Evolutionary conservation across 2,888 invertebrate genomes (phyloP).

Genomic region (Melipona bicolor): DNA sequence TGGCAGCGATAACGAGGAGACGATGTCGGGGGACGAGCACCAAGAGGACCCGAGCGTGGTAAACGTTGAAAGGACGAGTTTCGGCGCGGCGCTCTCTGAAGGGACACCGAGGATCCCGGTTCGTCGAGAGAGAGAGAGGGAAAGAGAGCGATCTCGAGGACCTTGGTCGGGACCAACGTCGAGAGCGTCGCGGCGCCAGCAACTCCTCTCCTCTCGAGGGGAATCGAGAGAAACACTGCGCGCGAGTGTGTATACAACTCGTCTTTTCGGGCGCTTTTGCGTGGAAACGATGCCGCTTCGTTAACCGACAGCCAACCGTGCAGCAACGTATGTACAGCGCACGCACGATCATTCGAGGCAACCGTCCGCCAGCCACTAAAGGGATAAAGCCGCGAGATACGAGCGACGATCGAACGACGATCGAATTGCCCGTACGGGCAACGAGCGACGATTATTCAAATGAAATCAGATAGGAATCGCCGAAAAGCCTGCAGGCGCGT

Average conservation of each 20-base stretch:
- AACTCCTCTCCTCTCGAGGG: constrained; percentile 38
- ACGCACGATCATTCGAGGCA: constrained; percentile 6
- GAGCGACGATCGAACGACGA: constrained; percentile 24
- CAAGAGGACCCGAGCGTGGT: constrained; percentile 23
- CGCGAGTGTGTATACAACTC: neutral
- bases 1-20: constrained; percentile 70
- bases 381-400: constrained; percentile 28
- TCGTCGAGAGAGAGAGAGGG: neutral
- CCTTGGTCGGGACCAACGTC: constrained; percentile 21
- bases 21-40: constrained; percentile 59
- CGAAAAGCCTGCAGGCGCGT: constrained; percentile 20
- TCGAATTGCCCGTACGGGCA: neutral
- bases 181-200: constrained; percentile 69
- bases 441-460: constrained; percentile 49
- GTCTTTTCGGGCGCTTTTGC: neutral
- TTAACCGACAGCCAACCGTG: neutral
- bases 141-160: constrained; percentile 33
- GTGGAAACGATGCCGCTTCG: neutral
- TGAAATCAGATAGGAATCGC: constrained; percentile 34
- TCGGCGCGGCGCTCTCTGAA: constrained; percentile 43
- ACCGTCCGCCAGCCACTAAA: constrained; percentile 5
- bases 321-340: neutral
- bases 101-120: constrained; percentile 6
- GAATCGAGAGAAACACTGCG: constrained; percentile 53
- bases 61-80: constrained; percentile 32